Evolutionary conservation across 2,797 vertebrate genomes (phyloP), one percentile per base, ranked within the genome.

Genomic region (Melopsittacus undulatus): DNA sequence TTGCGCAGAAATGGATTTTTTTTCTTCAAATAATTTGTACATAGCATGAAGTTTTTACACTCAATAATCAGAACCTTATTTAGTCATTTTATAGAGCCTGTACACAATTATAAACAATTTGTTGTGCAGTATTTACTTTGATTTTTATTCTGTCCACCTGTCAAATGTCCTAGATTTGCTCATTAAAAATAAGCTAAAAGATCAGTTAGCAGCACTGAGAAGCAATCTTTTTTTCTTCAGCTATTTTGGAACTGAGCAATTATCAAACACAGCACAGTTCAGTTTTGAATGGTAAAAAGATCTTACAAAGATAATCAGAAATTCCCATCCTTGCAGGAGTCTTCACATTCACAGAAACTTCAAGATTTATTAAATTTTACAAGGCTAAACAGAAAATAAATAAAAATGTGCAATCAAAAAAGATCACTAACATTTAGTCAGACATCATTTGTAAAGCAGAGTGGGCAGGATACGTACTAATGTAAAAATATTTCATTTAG

Each of bases 31-130:
- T 62, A 90, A 90, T 83, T 54, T 94, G 59, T 48, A 86, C 32
- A 70, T 19, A 82, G 42, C 7, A 11, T 69, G 52, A 91, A 70
- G n/a, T 66, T 61, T 90, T 95, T 87, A 91, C 11, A 92, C 49
- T 80, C 91, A 93, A 83, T 68, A 94, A 92, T 51, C 36, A 70
- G 72, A 95, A 56, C 76, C 95, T 80, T 94, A 94, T 79, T 94
- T 94, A 95, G 95, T 84, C 46, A 85, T 83, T 94, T 96, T 96
- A 84, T 79, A 95, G 84, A 95, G 66, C 36, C 42, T 85, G 29
- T 78, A 91, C 34, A 91, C 11, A 93, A 57, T 72, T 57, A 72
- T 36, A 94, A 97, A 95, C 67, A 95, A 57, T 95, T 96, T 80
- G 69, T 54, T 94, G 81, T 67, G 63, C 22, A 95, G 83, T 89